Evolutionary conservation across 2,113 vertebrate species (phyloP).

Genomic region (Atherinomorus stipes): DNA sequence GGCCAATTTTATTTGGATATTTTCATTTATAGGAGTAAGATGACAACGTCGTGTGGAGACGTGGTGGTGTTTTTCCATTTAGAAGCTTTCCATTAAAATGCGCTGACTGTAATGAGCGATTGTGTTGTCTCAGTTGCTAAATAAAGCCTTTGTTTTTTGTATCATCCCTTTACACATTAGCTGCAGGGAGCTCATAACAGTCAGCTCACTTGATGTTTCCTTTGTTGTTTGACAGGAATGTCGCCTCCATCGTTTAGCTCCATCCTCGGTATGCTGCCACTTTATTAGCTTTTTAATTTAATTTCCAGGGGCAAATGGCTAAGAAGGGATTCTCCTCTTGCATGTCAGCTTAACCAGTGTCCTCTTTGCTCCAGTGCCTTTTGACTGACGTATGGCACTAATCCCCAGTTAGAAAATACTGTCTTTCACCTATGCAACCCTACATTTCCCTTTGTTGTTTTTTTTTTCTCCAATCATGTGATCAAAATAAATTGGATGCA

Average conservation of each 20-base stretch:
- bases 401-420: slow-evolving; percentile 35
- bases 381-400: slow-evolving; percentile 39
- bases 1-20: not conserved
- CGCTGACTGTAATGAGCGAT: slow-evolving; percentile 38
- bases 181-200: not conserved
- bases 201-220: not conserved
- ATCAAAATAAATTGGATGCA: not conserved
- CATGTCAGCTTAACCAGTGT: slow-evolving; percentile 26
- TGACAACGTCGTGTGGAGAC: not conserved
- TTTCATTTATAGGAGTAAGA: not conserved
- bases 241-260: slow-evolving; percentile 2
- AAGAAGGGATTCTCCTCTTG: slow-evolving; percentile 3
- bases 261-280: slow-evolving; percentile 19
- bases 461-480: not conserved
- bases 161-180: not conserved
- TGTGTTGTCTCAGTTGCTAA: slow-evolving; percentile 33
- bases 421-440: slow-evolving; percentile 17
- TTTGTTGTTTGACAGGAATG: slow-evolving; percentile 6
- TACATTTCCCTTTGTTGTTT: not conserved
- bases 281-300: slow-evolving; percentile 38
- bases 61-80: slow-evolving; percentile 28
- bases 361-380: slow-evolving; percentile 36
- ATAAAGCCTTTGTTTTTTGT: slow-evolving; percentile 45
- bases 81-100: slow-evolving; percentile 24
- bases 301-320: slow-evolving; percentile 28